Evolutionary conservation across 1,140 invertebrate genomes (phyloP), one percentile per base, ranked within the genome.

Genomic region (Aphis craccivora): DNA sequence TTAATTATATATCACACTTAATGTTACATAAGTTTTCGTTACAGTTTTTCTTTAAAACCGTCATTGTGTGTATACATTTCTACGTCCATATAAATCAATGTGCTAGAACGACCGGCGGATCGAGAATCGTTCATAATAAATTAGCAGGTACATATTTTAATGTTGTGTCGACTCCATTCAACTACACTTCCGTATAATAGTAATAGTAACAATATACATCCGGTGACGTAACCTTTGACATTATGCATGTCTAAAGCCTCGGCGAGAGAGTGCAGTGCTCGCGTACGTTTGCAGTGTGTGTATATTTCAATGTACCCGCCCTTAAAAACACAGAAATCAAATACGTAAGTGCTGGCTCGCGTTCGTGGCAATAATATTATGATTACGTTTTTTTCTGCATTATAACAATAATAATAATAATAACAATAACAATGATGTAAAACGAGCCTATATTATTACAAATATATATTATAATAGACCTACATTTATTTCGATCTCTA

Each of bases 171-270:
- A 89, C 37, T 35, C 22, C 48, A 89, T 89, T 89, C 4, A 51
- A 89, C 37, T 9, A 35, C n/a, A 53, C n/a, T 30, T 8, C 60
- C 30, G 30, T 76, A 76, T n/a, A 18, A 76, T 89, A 53, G 37
- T 89, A 89, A 89, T 51, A n/a, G 11, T 48, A 53, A 53, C 53
- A 89, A 89, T 51, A n/a, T 18, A 37, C n/a, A 35, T 88, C 51
- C 8, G 20, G 30, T 14, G n/a, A 43, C 18, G 30, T 88, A 89
- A 23, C 48, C 87, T 89, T 89, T 89, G 48, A 51, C 22, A 89
- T 89, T 89, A 43, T 7, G 9, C 6, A 22, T 11, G 7, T 20
- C n/a, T 22, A 8, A 89, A 53, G 37, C 51, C 20, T 53, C 0
- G 20, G 18, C 20, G 0, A 25, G 40, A 14, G 14, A 30, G 14